A percentile compares a stretch with the other conserved stretches of the same genome.
Conservation (phyloP, 2,797 vertebrate genomes). For the Buceros bicornis region DNA sequence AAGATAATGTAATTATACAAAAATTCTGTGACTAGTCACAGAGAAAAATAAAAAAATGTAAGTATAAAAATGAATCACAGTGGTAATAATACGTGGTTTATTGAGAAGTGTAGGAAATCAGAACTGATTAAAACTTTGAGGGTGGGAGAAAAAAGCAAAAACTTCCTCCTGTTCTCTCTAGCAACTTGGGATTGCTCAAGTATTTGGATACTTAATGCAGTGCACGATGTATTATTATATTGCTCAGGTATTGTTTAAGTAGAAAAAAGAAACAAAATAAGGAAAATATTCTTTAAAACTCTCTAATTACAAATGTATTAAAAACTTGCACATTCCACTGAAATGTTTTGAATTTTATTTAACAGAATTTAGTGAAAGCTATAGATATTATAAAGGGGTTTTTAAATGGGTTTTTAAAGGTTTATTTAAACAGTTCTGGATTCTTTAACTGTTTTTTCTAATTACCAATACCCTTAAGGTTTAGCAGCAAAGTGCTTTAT, state of each 20-base stretch:
- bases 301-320: neutral
- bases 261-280: neutral
- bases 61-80: neutral
- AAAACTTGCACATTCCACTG: neutral
- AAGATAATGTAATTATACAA: neutral
- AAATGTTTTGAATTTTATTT: neutral
- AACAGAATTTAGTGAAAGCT: neutral
- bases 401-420: neutral
- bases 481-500: neutral
- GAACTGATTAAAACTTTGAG: neutral
- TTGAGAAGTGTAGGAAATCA: neutral
- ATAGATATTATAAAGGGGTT: neutral
- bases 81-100: neutral
- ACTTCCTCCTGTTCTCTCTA: neutral
- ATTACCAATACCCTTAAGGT: neutral
- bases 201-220: neutral
- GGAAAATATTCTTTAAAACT: neutral
- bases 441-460: neutral
- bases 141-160: neutral
- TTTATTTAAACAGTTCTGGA: neutral
- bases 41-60: neutral
- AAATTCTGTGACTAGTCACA: neutral
- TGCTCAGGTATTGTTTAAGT: neutral
- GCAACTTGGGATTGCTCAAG: neutral
- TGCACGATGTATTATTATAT: neutral